Conservation (phyloP, 2,888 invertebrate genomes). For the Brachyopa scutellaris region DNA sequence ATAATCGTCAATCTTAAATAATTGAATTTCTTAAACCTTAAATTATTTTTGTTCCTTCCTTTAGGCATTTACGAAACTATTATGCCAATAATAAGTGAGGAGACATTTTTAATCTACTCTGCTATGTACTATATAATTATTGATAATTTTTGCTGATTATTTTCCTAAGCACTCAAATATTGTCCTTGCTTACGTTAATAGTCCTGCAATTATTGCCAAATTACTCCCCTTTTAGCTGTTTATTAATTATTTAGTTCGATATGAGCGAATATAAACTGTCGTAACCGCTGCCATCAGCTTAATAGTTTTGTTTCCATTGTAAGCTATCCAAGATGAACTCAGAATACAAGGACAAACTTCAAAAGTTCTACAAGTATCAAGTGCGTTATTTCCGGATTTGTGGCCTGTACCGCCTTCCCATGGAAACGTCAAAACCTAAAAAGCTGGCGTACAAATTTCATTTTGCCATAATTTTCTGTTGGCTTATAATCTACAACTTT, state of each 20-base stretch:
- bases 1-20: too few relatives aligned
- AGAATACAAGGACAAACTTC: slow-evolving; percentile 6
- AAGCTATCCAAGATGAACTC: background rate
- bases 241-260: background rate
- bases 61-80: too few relatives aligned
- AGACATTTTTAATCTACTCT: too few relatives aligned
- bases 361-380: slow-evolving; percentile 12
- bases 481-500: background rate
- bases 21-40: too few relatives aligned
- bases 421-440: background rate
- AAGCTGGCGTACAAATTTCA: background rate
- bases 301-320: background rate
- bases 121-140: too few relatives aligned
- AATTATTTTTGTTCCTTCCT: too few relatives aligned
- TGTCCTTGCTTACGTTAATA: background rate
- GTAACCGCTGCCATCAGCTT: slow-evolving; percentile 20
- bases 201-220: background rate
- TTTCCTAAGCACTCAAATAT: too few relatives aligned
- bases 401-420: background rate
- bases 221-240: background rate
- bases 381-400: background rate
- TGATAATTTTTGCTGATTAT: too few relatives aligned
- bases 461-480: background rate
- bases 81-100: too few relatives aligned
- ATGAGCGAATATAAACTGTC: slow-evolving; percentile 2